Conservation (phyloP, 2,797 vertebrate species). For the Petrocephalus sullivani region DNA sequence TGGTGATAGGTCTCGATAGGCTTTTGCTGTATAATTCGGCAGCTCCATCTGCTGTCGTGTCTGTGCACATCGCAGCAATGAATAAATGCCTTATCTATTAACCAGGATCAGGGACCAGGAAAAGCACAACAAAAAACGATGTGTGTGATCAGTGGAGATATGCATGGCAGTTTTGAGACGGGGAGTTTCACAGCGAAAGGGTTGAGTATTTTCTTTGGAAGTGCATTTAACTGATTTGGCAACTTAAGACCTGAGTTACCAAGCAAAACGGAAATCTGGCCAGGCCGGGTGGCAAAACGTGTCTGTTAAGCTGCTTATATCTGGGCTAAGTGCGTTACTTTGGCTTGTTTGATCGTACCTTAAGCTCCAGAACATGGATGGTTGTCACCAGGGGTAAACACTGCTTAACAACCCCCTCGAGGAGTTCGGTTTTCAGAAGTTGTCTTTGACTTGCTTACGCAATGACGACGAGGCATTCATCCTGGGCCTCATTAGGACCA, state of each 20-base stretch:
- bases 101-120: not conserved
- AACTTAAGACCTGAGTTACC: not conserved
- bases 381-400: not conserved
- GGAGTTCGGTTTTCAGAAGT: not conserved
- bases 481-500: conserved; percentile 15
- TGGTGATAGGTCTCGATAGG: not conserved
- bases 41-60: not conserved
- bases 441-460: not conserved
- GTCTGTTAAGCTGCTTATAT: not conserved
- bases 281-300: not conserved
- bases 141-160: not conserved
- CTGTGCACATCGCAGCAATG: not conserved
- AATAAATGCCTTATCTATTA: not conserved
- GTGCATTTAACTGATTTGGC: not conserved
- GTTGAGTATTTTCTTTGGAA: not conserved
- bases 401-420: not conserved
- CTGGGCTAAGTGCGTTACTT: not conserved
- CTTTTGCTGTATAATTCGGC: not conserved
- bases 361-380: not conserved
- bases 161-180: not conserved
- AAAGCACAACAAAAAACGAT: not conserved
- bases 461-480: not conserved
- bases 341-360: not conserved
- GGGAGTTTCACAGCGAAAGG: not conserved
- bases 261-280: not conserved